Conservation (phyloP, 2,888 invertebrate genomes). For the Nomada lathburiana region DNA sequence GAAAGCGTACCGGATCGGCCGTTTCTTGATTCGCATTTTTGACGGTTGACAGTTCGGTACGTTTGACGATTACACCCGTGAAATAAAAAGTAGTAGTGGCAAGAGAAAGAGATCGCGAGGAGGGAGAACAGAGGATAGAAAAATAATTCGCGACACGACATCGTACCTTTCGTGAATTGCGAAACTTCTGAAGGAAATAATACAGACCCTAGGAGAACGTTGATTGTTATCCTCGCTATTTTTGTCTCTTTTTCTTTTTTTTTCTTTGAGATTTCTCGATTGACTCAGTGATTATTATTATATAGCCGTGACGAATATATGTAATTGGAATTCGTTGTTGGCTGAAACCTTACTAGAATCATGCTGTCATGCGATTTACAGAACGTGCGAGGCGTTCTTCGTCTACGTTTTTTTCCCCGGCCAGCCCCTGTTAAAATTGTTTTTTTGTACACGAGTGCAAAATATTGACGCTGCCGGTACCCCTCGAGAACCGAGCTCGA, state of each 20-base stretch:
- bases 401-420: conserved; percentile 23
- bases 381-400: conserved; percentile 35
- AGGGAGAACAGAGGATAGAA: conserved; percentile 46
- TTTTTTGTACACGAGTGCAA: neutral
- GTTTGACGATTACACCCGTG: conserved; percentile 56
- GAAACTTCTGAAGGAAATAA: conserved; percentile 53
- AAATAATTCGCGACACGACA: conserved; percentile 63
- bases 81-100: conserved; percentile 49
- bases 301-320: conserved; percentile 11
- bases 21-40: conserved; percentile 50
- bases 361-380: conserved; percentile 59
- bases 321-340: conserved; percentile 40
- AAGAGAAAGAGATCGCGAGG: conserved; percentile 33
- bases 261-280: conserved; percentile 1
- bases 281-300: conserved; percentile 18
- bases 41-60: conserved; percentile 63
- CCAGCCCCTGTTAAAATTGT: neutral
- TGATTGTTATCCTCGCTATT: conserved; percentile 20
- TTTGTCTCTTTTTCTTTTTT: conserved; percentile 1
- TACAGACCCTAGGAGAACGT: conserved; percentile 24
- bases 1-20: conserved; percentile 38
- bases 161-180: conserved; percentile 59
- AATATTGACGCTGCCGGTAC: conserved; percentile 34
- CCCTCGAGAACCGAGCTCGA: conserved; percentile 7
- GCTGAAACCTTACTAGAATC: conserved; percentile 61